Conservation (phyloP, 1,140 invertebrate species). For the Ectropis grisescens region DNA sequence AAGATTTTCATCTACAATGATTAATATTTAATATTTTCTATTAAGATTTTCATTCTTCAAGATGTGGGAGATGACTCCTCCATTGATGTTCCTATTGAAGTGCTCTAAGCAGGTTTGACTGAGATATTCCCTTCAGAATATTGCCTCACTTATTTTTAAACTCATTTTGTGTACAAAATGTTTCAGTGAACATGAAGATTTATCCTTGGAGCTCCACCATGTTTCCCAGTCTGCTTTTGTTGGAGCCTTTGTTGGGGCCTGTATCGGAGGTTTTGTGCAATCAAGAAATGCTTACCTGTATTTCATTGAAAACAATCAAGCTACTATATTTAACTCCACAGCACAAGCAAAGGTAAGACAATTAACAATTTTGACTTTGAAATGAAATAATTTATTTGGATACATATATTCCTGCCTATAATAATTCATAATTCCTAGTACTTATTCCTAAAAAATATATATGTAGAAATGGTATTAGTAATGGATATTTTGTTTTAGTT, state of each 20-base stretch:
- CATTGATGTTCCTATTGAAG: no score
- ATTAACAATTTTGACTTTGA: constrained; percentile 2
- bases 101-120: no score
- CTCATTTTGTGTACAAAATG: constrained; percentile 1
- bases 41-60: no score
- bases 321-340: constrained; percentile 75
- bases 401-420: no score
- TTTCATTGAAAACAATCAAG: constrained; percentile 82
- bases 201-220: constrained; percentile 73
- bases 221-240: constrained; percentile 69
- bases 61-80: no score
- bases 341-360: constrained; percentile 76
- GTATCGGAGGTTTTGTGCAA: constrained; percentile 74
- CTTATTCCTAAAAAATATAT: no score
- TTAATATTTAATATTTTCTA: no score
- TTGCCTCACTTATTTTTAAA: neutral
- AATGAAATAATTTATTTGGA: constrained; percentile 1
- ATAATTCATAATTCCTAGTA: no score
- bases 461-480: no score
- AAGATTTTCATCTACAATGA: neutral
- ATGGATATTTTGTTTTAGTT: no score
- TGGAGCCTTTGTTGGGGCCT: constrained; percentile 71
- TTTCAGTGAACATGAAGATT: constrained; percentile 72
- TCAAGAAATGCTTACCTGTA: constrained; percentile 73
- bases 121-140: no score